These are phyloP conservation scores for Varanus komodoensis DNA, from an alignment of 2,113 vertebrate genomes.

Conservation along the genomic window DNA sequence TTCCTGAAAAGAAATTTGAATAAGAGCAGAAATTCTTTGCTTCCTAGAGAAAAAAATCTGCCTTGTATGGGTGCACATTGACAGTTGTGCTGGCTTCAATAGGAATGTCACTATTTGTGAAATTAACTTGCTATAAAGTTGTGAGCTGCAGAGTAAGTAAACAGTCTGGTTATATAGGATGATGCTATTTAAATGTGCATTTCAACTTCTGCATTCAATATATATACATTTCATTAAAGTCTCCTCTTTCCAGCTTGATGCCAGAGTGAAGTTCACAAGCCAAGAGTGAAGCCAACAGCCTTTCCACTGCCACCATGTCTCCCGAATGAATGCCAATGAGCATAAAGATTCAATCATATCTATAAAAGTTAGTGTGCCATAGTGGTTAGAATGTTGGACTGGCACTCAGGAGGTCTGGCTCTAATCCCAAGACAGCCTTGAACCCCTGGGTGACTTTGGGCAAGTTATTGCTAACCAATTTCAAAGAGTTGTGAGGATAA, in stretches of 20 bases:
- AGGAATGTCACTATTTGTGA: background rate
- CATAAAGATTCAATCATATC: too few relatives aligned
- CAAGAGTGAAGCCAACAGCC: too few relatives aligned
- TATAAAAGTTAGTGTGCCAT: too few relatives aligned
- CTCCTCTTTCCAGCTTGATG: background rate
- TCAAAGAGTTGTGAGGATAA: too few relatives aligned
- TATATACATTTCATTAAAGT: background rate
- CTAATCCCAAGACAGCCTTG: too few relatives aligned
- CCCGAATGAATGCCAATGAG: too few relatives aligned
- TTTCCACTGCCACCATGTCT: too few relatives aligned
- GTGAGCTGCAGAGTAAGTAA: background rate
- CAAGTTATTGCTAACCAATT: too few relatives aligned
- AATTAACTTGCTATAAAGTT: background rate
- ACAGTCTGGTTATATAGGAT: background rate
- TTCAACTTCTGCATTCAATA: background rate
- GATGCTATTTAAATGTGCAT: background rate
- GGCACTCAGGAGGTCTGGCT: too few relatives aligned
- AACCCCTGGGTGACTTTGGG: too few relatives aligned
- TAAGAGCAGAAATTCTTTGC: background rate
- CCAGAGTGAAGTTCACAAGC: background rate
- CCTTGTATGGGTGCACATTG: background rate
- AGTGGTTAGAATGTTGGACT: too few relatives aligned
- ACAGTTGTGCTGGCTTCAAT: background rate
- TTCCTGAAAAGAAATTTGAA: background rate
- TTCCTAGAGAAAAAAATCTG: background rate